Evolutionary conservation across 2,113 vertebrate genomes (phyloP).

Genomic region (Tenrec ecaudatus): DNA sequence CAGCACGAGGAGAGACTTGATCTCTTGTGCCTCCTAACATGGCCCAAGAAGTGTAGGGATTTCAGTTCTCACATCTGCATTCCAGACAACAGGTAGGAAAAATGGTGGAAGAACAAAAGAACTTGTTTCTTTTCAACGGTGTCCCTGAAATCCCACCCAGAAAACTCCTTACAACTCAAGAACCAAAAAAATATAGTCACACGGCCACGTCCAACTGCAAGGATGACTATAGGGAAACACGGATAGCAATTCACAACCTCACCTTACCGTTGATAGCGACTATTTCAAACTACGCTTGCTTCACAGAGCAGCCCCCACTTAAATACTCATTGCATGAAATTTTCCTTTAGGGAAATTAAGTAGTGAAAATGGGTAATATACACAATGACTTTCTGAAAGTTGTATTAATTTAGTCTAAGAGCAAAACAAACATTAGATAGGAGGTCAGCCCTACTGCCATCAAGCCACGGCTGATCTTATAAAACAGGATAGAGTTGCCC

Average conservation of each 20-base stretch:
- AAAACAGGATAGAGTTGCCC: too few species aligned
- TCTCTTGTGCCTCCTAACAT: neutral
- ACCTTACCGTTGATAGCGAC: neutral
- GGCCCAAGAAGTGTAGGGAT: neutral
- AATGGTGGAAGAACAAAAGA: neutral
- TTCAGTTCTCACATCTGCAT: neutral
- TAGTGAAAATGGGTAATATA: constrained; percentile 28
- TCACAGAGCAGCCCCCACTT: constrained; percentile 13
- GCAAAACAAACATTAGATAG: neutral
- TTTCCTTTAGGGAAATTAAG: constrained; percentile 54
- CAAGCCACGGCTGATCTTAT: too few species aligned
- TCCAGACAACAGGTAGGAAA: neutral
- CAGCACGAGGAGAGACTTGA: neutral
- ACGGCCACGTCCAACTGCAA: neutral
- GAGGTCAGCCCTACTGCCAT: too few species aligned
- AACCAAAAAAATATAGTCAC: constrained; percentile 17
- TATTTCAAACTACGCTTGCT: constrained; percentile 30
- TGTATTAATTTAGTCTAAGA: constrained; percentile 40
- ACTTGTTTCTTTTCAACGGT: constrained; percentile 32
- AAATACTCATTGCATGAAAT: constrained; percentile 31
- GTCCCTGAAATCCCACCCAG: neutral
- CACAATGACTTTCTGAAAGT: constrained; percentile 34
- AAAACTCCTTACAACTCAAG: neutral
- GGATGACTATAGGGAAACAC: neutral
- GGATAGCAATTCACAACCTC: neutral